A percentile compares a stretch with the other conserved stretches of the same genome.
Conservation (phyloP, 2,113 vertebrate genomes). For the Paralichthys olivaceus region DNA sequence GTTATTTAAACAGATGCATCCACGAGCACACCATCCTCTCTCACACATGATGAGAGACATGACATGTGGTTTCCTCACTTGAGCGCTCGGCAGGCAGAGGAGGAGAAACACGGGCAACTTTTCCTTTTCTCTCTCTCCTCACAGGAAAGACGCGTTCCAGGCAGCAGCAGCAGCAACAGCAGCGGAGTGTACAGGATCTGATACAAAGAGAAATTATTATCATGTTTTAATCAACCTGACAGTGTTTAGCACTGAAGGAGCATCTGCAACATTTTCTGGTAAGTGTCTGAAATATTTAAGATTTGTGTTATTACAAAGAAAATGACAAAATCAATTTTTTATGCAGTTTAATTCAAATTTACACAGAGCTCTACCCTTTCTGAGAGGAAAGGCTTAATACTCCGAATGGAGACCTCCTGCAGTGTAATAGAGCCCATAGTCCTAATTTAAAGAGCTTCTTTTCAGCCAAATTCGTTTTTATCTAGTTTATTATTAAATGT, state of each 20-base stretch:
- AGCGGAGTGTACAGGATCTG: neutral
- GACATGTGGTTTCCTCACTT: neutral
- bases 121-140: neutral
- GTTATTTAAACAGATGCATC: neutral
- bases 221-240: neutral
- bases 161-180: neutral
- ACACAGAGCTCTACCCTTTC: neutral
- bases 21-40: neutral
- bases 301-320: neutral
- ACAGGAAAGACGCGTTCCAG: neutral
- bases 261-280: slow-evolving; percentile 21
- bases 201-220: neutral
- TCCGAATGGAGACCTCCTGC: neutral
- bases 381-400: neutral
- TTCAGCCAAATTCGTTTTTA: neutral
- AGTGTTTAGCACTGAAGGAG: neutral
- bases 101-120: slow-evolving; percentile 48
- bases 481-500: neutral
- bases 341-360: neutral
- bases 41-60: neutral
- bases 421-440: too few species aligned
- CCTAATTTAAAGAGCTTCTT: too few species aligned
- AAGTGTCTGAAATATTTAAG: slow-evolving; percentile 21
- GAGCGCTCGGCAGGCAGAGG: slow-evolving; percentile 1
- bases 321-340: neutral